Percentiles rank a stretch among this genome's conserved stretches.
Evolutionary conservation across 1,140 invertebrate species (phyloP).

Genomic region (Coptotermes formosanus): DNA sequence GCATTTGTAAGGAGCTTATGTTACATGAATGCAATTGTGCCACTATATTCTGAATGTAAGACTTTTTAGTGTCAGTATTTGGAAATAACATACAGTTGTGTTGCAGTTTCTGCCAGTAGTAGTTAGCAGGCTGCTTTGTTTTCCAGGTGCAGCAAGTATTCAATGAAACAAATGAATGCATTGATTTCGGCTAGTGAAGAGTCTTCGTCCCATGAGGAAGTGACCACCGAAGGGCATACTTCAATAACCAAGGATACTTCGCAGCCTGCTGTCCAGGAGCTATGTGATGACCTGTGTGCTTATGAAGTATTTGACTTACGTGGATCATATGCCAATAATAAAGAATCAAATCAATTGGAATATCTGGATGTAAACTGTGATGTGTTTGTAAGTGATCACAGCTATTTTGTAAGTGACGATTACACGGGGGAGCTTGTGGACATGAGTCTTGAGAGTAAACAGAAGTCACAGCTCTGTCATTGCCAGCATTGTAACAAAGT

Average conservation of each 20-base stretch:
- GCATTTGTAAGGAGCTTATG: no score
- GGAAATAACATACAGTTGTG: no score
- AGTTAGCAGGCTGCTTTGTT: background rate
- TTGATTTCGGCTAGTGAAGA: background rate
- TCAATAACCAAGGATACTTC: background rate
- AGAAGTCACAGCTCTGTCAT: background rate
- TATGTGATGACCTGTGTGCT: background rate
- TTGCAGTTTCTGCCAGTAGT: background rate
- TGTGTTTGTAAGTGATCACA: background rate
- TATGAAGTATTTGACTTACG: background rate
- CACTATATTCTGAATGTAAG: no score
- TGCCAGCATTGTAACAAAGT: background rate
- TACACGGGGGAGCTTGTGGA: background rate
- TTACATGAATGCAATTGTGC: no score
- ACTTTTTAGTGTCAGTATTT: no score
- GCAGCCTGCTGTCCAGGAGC: background rate
- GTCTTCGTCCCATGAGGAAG: background rate
- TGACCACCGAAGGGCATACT: background rate
- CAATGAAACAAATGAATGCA: background rate
- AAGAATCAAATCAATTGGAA: background rate
- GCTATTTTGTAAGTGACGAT: background rate
- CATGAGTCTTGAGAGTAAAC: background rate
- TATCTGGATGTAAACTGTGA: background rate
- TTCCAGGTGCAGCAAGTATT: conserved; percentile 15
- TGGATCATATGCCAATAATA: background rate